Evolutionary conservation across 2,888 invertebrate species (phyloP), one percentile per base, ranked within the genome.

Genomic region (Eristalinus sepulchralis): DNA sequence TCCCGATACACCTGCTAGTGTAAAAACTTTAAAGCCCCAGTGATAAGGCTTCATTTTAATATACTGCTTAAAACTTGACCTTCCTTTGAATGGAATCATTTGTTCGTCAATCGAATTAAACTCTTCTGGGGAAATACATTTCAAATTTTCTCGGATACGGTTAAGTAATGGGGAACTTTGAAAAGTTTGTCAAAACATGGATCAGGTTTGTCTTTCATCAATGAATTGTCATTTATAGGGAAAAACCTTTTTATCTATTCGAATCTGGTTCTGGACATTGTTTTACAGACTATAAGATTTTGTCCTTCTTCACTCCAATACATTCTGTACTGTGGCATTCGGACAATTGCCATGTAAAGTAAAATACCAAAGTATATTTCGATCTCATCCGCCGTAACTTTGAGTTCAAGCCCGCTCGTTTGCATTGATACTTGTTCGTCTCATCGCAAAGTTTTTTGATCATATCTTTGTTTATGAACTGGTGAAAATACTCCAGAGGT

Each of bases 41-140:
- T 66, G 39, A 17, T 66, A 24, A 24, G 66, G 66, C 24, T 66
- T 66, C 24, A 66, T 63, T 63, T 63, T 63, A n/a, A n/a, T n/a
- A n/a, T n/a, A n/a, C n/a, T n/a, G n/a, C n/a, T n/a, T n/a, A n/a
- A n/a, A n/a, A n/a, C n/a, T n/a, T n/a, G n/a, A n/a, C n/a, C n/a
- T n/a, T n/a, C n/a, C n/a, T n/a, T n/a, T n/a, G n/a, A n/a, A n/a
- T n/a, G n/a, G n/a, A n/a, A n/a, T n/a, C n/a, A n/a, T n/a, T n/a
- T n/a, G n/a, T n/a, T n/a, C n/a, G n/a, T n/a, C n/a, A n/a, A n/a
- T n/a, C n/a, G n/a, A n/a, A n/a, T n/a, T n/a, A 4, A 34, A 20
- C 22, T 63, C 63, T 63, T 63, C 63, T 63, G 63, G 11, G 8
- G 62, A 33, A 62, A 62, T 13, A 33, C n/a, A 62, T 33, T 62